Evolutionary conservation across 2,888 invertebrate genomes (phyloP).

Genomic region (Sinelater perroti): DNA sequence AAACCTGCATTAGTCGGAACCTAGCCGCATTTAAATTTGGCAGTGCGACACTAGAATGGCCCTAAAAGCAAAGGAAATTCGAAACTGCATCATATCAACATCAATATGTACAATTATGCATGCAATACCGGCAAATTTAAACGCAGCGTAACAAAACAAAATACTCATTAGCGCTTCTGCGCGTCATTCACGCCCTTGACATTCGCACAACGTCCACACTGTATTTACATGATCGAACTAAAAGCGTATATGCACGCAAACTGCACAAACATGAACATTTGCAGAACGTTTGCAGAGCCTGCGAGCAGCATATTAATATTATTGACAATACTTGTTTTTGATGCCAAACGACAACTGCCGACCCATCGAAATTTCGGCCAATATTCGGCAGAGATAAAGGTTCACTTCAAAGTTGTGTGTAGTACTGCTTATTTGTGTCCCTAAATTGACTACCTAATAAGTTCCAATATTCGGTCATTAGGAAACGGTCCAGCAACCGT

Average conservation of each 20-base stretch:
- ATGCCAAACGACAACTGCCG: slow-evolving; percentile 11
- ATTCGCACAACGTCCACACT: slow-evolving; percentile 48
- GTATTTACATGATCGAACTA: slow-evolving; percentile 52
- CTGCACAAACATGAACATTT: too few species aligned
- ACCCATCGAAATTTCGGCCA: too few species aligned
- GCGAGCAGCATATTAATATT: too few species aligned
- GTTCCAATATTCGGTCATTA: not conserved
- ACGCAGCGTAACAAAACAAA: slow-evolving; percentile 37
- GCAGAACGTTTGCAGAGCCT: slow-evolving; percentile 10
- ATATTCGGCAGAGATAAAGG: slow-evolving; percentile 17
- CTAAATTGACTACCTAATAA: slow-evolving; percentile 18
- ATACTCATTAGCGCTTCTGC: slow-evolving; percentile 22
- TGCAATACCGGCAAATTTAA: slow-evolving; percentile 31
- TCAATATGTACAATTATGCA: slow-evolving; percentile 33
- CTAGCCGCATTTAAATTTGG: slow-evolving; percentile 44
- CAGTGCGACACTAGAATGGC: slow-evolving; percentile 23
- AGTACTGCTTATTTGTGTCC: too few species aligned
- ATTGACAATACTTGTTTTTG: slow-evolving; percentile 27
- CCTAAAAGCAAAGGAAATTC: slow-evolving; percentile 11
- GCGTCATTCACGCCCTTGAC: slow-evolving; percentile 35
- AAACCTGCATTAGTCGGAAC: slow-evolving; percentile 33
- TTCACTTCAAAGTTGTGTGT: slow-evolving; percentile 22
- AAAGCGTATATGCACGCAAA: slow-evolving; percentile 43
- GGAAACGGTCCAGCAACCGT: not conserved
- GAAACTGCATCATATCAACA: slow-evolving; percentile 25